Conservation (phyloP, 92 coral and sea anemone genomes). For the Parazoanthus atlanticus region DNA sequence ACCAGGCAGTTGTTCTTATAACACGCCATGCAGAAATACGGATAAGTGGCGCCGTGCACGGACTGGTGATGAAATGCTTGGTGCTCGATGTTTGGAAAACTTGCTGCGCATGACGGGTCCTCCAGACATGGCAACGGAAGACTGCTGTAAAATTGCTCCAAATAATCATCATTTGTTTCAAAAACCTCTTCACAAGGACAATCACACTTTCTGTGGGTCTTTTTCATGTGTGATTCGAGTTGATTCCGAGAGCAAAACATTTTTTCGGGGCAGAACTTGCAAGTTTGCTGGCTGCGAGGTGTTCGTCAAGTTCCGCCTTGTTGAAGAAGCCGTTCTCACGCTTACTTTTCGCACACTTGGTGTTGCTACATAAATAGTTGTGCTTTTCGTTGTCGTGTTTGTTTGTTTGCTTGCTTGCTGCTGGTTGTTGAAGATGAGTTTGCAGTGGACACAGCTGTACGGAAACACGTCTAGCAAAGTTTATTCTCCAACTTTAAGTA, state of each 20-base stretch:
- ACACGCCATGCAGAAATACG: slow-evolving; percentile 91
- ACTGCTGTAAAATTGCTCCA: slow-evolving; percentile 80
- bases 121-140: slow-evolving; percentile 88
- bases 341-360: slow-evolving; percentile 78
- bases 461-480: slow-evolving; percentile 78
- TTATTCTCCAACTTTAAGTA: slow-evolving; percentile 71
- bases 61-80: slow-evolving; percentile 90
- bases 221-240: slow-evolving; percentile 72
- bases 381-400: slow-evolving; percentile 73
- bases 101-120: slow-evolving; percentile 76
- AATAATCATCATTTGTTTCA: slow-evolving; percentile 67
- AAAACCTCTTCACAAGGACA: slow-evolving; percentile 75
- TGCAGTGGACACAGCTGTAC: slow-evolving; percentile 73
- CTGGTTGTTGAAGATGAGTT: slow-evolving; percentile 76
- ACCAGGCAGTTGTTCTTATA: slow-evolving; percentile 76
- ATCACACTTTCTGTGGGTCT: slow-evolving; percentile 72
- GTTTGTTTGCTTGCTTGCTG: slow-evolving; percentile 71
- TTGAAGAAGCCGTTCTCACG: slow-evolving; percentile 85
- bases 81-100: slow-evolving; percentile 84
- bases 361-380: slow-evolving; percentile 74
- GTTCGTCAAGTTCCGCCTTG: slow-evolving; percentile 66
- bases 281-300: slow-evolving; percentile 58
- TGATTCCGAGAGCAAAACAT: slow-evolving; percentile 64
- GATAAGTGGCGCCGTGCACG: slow-evolving; percentile 80
- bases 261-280: slow-evolving; percentile 80